Base-by-base conservation (phyloP, 2,888 invertebrate species). In the Smittia sp. region DNA sequence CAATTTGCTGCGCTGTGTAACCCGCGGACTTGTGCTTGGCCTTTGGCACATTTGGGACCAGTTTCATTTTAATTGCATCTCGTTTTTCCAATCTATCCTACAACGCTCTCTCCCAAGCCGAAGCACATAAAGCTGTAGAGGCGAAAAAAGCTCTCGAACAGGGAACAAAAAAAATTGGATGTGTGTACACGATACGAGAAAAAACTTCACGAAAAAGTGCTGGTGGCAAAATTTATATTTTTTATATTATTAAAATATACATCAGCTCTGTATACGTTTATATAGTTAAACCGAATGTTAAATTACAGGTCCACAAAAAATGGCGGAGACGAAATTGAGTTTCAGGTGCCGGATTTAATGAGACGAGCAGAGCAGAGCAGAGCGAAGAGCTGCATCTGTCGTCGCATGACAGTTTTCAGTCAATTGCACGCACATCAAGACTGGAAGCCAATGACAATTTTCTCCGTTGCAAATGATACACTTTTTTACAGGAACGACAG, bases 21-120 rank as follows among this genome's bases (percentile, higher is more conserved):
- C 72, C 32, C 15, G 39, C 32, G 39, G 72, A 39, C 58, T 38
- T 72, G 11, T 58, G 13, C 22, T 72, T 39, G 13, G 38, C 72
- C 54, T 13, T 18, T 13, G n/a, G 72, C 72, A 39, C 24, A 3
- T 63, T 72, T 62, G 72, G 72, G 72, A 72, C 72, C 58, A 72
- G 72, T 72, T 72, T 62, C 72, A 72, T 72, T 72, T 72, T 72
- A 72, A 72, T 72, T 72, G 72, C 72, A 72, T 72, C 72, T 72
- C 72, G 72, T 72, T 72, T 72, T 72, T 62, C 70, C 72, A 72
- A 72, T 72, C 72, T 58, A 72, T 72, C 62, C 72, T 62, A 27
- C 15, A 62, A 22, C 18, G 18, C 25, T 25, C 32, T 24, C 22
- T 11, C 7, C 15, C 13, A 25, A 66, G 22, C 39, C 13, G 66